Percentiles rank a stretch among this genome's conserved stretches.
Evolutionary conservation across 2,888 invertebrate species (phyloP).

Genomic region (Xestia xanthographa): DNA sequence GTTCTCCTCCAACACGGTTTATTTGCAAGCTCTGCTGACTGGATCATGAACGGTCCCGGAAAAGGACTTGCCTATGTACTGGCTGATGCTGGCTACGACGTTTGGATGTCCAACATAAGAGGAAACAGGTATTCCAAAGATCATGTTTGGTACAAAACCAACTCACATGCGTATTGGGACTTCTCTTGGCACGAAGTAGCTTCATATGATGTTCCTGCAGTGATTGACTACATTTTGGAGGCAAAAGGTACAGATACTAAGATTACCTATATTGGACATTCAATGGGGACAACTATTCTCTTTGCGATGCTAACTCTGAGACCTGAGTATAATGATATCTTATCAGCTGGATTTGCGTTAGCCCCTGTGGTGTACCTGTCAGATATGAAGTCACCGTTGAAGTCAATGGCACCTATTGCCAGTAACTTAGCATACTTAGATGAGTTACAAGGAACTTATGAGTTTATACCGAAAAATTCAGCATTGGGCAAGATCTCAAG

Average conservation of each 20-base stretch:
- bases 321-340: slow-evolving; percentile 92
- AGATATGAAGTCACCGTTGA: slow-evolving; percentile 92
- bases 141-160: slow-evolving; percentile 90
- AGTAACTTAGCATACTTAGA: slow-evolving; percentile 91
- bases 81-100: slow-evolving; percentile 93
- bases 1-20: slow-evolving; percentile 95
- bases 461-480: slow-evolving; percentile 93
- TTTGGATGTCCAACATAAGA: slow-evolving; percentile 96
- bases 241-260: slow-evolving; percentile 78
- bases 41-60: slow-evolving; percentile 93
- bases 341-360: slow-evolving; percentile 92
- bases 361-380: slow-evolving; percentile 93
- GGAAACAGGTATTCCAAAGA: slow-evolving; percentile 94
- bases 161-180: slow-evolving; percentile 93
- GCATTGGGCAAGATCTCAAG: slow-evolving; percentile 90
- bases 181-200: slow-evolving; percentile 97
- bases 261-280: slow-evolving; percentile 95
- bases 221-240: slow-evolving; percentile 92
- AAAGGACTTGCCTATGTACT: slow-evolving; percentile 92
- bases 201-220: slow-evolving; percentile 95
- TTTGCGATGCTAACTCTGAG: slow-evolving; percentile 92
- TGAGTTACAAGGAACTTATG: slow-evolving; percentile 92
- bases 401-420: slow-evolving; percentile 92
- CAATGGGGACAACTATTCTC: slow-evolving; percentile 96
- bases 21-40: slow-evolving; percentile 94